Percentiles rank a stretch among this genome's conserved stretches.
Conservation (phyloP, 2,113 vertebrate genomes). For the Butorides virescens region DNA sequence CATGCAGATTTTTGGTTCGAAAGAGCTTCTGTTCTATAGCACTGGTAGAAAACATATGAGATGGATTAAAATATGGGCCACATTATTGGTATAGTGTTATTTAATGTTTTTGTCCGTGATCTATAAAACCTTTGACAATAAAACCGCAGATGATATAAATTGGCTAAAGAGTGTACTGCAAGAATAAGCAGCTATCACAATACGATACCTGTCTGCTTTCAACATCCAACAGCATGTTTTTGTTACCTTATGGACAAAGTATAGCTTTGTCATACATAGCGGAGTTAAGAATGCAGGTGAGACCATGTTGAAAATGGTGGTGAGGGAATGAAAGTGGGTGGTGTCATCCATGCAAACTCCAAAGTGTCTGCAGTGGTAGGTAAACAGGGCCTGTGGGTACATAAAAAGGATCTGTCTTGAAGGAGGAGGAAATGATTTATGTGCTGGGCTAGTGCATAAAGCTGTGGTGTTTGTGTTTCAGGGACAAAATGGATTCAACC, state of each 20-base stretch:
- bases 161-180: neutral
- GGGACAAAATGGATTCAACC: neutral
- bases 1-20: neutral
- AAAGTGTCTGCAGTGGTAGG: neutral
- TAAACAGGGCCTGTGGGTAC: no score
- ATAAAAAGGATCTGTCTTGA: neutral
- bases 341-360: neutral
- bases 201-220: neutral
- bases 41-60: neutral
- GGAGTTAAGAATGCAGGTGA: neutral
- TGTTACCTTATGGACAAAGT: neutral
- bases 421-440: neutral
- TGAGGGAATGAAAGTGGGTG: neutral
- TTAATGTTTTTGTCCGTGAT: neutral
- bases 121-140: neutral
- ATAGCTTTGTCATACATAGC: neutral
- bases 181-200: neutral
- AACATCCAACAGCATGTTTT: neutral
- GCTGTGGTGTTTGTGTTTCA: neutral
- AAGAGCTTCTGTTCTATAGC: neutral
- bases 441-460: neutral
- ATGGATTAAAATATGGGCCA: neutral
- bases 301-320: neutral
- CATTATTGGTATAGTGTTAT: neutral
- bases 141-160: neutral